Evolutionary conservation across 1,140 invertebrate species (phyloP).

Genomic region (Camponotus pennsylvanicus): DNA sequence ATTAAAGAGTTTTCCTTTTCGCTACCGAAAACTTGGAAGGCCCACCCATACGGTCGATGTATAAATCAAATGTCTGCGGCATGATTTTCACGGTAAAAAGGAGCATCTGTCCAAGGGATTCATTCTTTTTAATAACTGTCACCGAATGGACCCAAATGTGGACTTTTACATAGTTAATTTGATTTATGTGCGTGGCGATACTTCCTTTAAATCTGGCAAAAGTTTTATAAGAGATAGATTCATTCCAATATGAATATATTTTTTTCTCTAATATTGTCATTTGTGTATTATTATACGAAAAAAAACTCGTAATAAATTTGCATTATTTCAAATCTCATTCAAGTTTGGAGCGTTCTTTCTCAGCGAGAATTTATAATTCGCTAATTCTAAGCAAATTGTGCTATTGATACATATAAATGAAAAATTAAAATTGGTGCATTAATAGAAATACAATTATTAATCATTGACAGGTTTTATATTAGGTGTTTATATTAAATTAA

Average conservation of each 20-base stretch:
- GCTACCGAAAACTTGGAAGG: slow-evolving; percentile 69
- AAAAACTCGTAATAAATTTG: slow-evolving; percentile 11
- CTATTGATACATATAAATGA: too few relatives aligned
- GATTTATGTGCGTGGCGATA: slow-evolving; percentile 64
- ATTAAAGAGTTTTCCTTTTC: slow-evolving; percentile 71
- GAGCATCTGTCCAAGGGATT: slow-evolving; percentile 70
- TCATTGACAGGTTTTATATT: too few relatives aligned
- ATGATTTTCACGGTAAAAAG: slow-evolving; percentile 64
- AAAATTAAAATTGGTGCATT: too few relatives aligned
- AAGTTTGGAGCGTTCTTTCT: too few relatives aligned
- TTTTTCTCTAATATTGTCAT: not conserved
- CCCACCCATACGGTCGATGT: slow-evolving; percentile 71
- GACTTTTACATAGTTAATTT: slow-evolving; percentile 69
- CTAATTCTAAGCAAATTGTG: too few relatives aligned
- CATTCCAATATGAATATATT: slow-evolving; percentile 22
- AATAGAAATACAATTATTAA: too few relatives aligned
- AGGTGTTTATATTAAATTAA: too few relatives aligned
- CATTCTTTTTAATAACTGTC: slow-evolving; percentile 75
- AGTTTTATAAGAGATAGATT: slow-evolving; percentile 37
- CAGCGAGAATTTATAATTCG: too few relatives aligned
- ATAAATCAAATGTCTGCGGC: slow-evolving; percentile 69
- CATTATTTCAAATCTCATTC: slow-evolving; percentile 2
- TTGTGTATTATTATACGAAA: slow-evolving; percentile 1
- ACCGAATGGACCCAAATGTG: slow-evolving; percentile 59
- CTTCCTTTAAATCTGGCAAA: slow-evolving; percentile 39